Base-by-base conservation (phyloP, 1,140 invertebrate species). In the Cardiocondyla obscurior region DNA sequence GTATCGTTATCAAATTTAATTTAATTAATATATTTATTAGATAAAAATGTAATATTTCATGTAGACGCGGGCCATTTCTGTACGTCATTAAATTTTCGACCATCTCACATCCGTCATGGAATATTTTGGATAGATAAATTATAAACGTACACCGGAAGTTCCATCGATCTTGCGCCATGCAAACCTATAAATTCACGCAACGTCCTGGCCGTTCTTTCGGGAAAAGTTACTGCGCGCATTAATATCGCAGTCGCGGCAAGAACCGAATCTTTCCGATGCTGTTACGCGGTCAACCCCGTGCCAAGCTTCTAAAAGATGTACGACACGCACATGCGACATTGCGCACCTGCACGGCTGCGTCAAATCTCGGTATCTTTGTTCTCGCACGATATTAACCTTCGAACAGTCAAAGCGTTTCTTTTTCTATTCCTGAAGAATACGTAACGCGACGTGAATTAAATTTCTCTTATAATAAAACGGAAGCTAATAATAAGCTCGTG, bases 191-290 rank as follows among this genome's bases (percentile, higher is more conserved):
- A 88, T 88, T 85, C 74, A 58, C 42, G 74, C 74, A 81, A 53
- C 82, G 70, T 85, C 82, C 81, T 81, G 60, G 57, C 65, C 86
- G 84, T 72, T 88, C 81, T 62, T 81, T 73, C 79, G 60, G 60
- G 83, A 65, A 81, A 85, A 85, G 79, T 88, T 88, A 88, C 81
- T 72, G 83, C 74, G 39, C 42, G 86, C 87, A 88, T 88, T 88
- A 88, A 88, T 88, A 87, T 88, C 85, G 44, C 81, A 30, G 73
- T 82, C 72, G 70, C 62, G 72, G 69, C 65, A 77, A 67, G 62
- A 58, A 49, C 33, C 51, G 57, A 58, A 77, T 85, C 82, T 76
- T 83, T 70, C 69, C 51, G 28, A 62, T 36, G 33, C 28, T 74
- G 28, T 58, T 51, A 51, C 53, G 69, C 70, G 22, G 19, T 62